phyloP scores from a whole-genome alignment of 2,888 invertebrate genomes.

The Chrysolina americana region DNA sequence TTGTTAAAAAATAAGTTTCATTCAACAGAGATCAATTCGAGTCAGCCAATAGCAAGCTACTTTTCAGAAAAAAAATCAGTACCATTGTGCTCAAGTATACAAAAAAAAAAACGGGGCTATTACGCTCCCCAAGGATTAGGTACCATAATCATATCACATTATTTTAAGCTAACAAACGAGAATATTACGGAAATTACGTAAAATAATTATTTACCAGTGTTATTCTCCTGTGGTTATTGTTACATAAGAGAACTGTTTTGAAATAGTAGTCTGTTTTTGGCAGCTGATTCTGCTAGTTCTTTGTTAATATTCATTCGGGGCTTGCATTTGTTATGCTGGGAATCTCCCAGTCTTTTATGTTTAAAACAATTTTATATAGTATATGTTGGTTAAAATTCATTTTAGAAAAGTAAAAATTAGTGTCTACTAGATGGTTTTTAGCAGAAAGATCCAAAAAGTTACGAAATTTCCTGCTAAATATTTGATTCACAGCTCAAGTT shows the following conservation, averaged over 20 bases:
- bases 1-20: conserved; percentile 44
- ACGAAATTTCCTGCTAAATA: too few relatives aligned
- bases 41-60: conserved; percentile 62
- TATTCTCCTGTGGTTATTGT: conserved; percentile 40
- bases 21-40: conserved; percentile 59
- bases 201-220: conserved; percentile 48
- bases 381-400: too few relatives aligned
- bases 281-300: too few relatives aligned
- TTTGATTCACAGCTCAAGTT: too few relatives aligned
- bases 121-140: conserved; percentile 53
- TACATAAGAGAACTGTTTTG: not conserved
- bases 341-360: too few relatives aligned
- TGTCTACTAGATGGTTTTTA: too few relatives aligned
- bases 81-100: conserved; percentile 63
- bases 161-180: conserved; percentile 56
- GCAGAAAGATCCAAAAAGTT: too few relatives aligned
- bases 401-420: too few relatives aligned
- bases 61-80: conserved; percentile 63
- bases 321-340: too few relatives aligned
- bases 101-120: conserved; percentile 53
- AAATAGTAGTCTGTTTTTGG: too few relatives aligned
- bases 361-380: too few relatives aligned
- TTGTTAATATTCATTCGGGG: too few relatives aligned
- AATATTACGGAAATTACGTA: conserved; percentile 57
- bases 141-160: conserved; percentile 66